phyloP scores from a whole-genome alignment of 2,888 invertebrate genomes.

The Cerceris ruficornis region DNA sequence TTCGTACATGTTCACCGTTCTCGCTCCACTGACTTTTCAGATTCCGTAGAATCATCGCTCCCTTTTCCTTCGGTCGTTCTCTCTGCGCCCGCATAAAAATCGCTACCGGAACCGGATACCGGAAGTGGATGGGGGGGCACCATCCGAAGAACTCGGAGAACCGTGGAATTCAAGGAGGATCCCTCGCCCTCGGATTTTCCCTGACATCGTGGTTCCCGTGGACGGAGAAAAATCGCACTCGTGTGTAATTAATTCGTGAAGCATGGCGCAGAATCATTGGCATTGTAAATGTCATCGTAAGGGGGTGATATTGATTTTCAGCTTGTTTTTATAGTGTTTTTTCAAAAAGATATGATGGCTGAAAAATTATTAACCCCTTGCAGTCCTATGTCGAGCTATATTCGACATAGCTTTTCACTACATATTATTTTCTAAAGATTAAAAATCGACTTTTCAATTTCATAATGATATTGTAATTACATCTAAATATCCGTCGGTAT shows the following conservation, averaged over 20 bases:
- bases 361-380: no score
- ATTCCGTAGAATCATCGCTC: constrained; percentile 77
- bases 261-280: not conserved
- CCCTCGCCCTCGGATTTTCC: constrained; percentile 33
- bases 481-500: no score
- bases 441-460: no score
- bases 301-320: no score
- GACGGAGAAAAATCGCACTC: constrained; percentile 37
- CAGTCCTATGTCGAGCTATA: no score
- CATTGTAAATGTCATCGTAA: no score
- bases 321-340: no score
- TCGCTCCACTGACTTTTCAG: constrained; percentile 78
- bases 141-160: constrained; percentile 33
- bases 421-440: no score
- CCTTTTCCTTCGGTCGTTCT: constrained; percentile 26
- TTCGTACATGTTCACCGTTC: constrained; percentile 61
- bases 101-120: constrained; percentile 76
- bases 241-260: constrained; percentile 47
- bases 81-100: constrained; percentile 70
- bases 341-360: no score
- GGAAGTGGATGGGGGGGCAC: constrained; percentile 68
- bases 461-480: no score
- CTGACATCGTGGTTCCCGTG: constrained; percentile 9
- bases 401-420: no score
- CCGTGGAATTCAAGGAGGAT: constrained; percentile 27